Percentiles rank a stretch among this genome's conserved stretches.
phyloP scores from a whole-genome alignment of 2,888 invertebrate species.

The Catocala nupta region DNA sequence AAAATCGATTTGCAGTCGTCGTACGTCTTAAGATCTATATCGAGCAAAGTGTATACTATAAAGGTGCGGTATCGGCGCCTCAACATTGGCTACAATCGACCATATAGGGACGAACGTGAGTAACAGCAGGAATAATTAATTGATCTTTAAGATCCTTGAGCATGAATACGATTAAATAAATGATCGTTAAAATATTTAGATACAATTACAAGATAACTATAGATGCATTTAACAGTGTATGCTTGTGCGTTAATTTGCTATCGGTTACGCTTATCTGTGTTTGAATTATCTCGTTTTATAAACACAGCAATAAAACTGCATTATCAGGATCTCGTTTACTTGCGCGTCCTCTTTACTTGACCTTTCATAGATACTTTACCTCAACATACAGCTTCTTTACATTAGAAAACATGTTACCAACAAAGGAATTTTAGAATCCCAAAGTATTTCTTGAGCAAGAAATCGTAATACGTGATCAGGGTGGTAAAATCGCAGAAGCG shows the following conservation, averaged over 20 bases:
- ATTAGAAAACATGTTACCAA: conserved; percentile 57
- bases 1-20: conserved; percentile 58
- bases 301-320: conserved; percentile 37
- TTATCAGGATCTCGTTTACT: conserved; percentile 13
- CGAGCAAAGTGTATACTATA: conserved; percentile 58
- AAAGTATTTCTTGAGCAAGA: conserved; percentile 65
- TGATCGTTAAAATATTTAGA: conserved; percentile 70
- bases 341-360: conserved; percentile 32
- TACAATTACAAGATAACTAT: conserved; percentile 47
- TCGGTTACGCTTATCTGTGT: conserved; percentile 38
- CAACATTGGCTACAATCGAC: conserved; percentile 64
- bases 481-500: conserved; percentile 63
- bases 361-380: conserved; percentile 1
- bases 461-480: conserved; percentile 69
- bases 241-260: conserved; percentile 32
- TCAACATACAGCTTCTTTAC: conserved; percentile 33
- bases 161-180: conserved; percentile 62
- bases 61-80: conserved; percentile 63
- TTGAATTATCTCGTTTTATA: conserved; percentile 43
- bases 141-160: conserved; percentile 59
- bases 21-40: conserved; percentile 57
- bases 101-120: conserved; percentile 65
- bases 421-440: conserved; percentile 68
- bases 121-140: conserved; percentile 71
- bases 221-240: conserved; percentile 24